Evolutionary conservation across 2,888 invertebrate genomes (phyloP).

Genomic region (Neoascia interrupta): DNA sequence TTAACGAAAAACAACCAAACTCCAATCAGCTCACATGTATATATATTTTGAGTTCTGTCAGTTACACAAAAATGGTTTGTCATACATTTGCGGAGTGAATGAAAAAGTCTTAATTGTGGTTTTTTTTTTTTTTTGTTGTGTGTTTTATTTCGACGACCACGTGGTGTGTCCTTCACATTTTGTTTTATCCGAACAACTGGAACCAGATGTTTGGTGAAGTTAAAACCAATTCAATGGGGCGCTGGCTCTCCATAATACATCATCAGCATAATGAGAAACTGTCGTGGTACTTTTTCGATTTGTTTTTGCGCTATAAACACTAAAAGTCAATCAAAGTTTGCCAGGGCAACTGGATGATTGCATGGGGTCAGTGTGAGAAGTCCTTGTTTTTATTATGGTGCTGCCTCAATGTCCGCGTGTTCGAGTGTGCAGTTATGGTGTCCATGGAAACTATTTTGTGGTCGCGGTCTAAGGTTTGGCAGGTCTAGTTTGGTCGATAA

Average conservation of each 20-base stretch:
- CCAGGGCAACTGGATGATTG: conserved; percentile 49
- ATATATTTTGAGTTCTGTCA: too few species aligned
- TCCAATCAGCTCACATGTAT: too few species aligned
- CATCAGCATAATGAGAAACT: too few species aligned
- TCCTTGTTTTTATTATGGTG: conserved; percentile 11
- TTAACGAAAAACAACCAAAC: conserved; percentile 10
- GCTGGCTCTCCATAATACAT: too few species aligned
- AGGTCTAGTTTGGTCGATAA: conserved; percentile 63
- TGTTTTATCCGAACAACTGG: conserved; percentile 9
- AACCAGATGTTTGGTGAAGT: conserved; percentile 9
- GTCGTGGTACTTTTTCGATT: conserved; percentile 5
- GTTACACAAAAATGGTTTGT: conserved; percentile 24
- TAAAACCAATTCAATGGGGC: too few species aligned
- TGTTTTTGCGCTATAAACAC: conserved; percentile 63
- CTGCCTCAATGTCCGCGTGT: neutral
- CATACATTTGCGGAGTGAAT: conserved; percentile 28
- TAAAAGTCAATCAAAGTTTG: conserved; percentile 52
- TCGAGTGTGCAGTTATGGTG: too few species aligned
- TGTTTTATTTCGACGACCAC: conserved; percentile 46
- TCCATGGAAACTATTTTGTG: conserved; percentile 34
- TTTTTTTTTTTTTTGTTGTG: conserved; percentile 2
- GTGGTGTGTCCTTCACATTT: conserved; percentile 56
- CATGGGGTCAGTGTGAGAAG: conserved; percentile 37
- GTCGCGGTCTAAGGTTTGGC: conserved; percentile 24
- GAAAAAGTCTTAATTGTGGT: conserved; percentile 45